Percentiles rank a stretch among this genome's conserved stretches.
Evolutionary conservation across 2,888 invertebrate species (phyloP).

Genomic region (Heliconius charithonia): DNA sequence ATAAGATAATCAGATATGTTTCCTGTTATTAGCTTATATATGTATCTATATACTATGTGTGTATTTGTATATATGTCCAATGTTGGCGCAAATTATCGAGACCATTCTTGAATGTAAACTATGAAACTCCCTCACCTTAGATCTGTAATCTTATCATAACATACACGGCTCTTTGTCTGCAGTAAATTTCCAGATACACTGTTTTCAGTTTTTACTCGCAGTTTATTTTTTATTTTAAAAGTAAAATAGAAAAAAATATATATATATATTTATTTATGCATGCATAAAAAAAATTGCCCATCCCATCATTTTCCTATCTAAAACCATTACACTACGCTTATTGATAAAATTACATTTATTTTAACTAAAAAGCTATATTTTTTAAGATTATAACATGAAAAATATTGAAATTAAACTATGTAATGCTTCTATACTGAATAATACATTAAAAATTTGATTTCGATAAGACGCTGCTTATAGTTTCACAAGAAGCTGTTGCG

Average conservation of each 20-base stretch:
- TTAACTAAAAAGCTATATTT: neutral
- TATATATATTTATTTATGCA: too few species aligned
- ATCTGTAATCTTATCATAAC: constrained; percentile 37
- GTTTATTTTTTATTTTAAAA: neutral
- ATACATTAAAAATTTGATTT: constrained; percentile 9
- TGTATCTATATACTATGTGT: neutral
- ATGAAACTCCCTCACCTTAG: constrained; percentile 23
- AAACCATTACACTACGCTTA: too few species aligned
- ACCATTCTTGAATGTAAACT: constrained; percentile 24
- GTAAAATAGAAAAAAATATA: neutral
- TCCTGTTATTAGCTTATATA: neutral
- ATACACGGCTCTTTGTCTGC: constrained; percentile 20
- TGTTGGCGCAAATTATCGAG: constrained; percentile 23
- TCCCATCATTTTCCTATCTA: too few species aligned
- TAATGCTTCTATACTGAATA: neutral
- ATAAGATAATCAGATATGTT: neutral
- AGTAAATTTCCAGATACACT: constrained; percentile 9
- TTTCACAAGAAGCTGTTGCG: constrained; percentile 6
- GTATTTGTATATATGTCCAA: constrained; percentile 4
- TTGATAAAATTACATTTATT: neutral
- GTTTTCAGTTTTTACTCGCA: too few species aligned
- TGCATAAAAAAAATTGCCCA: too few species aligned
- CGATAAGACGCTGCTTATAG: neutral
- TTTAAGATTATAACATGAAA: neutral
- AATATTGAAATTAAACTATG: neutral